phyloP scores from a whole-genome alignment of 2,113 vertebrate species.

The Neodon shergylaensis region DNA sequence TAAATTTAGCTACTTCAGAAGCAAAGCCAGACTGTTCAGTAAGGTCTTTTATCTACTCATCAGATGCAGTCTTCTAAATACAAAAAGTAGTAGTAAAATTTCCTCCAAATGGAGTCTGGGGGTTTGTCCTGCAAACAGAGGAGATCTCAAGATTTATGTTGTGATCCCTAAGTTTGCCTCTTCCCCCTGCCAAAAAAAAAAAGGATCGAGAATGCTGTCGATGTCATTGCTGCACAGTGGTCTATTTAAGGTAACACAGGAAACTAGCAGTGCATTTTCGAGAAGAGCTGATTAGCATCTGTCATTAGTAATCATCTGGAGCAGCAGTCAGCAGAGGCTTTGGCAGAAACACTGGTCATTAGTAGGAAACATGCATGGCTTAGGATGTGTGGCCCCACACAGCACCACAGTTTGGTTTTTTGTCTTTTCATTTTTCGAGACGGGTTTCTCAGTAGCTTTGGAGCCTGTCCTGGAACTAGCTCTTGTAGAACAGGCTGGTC shows the following conservation, averaged over 20 bases:
- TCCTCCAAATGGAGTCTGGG: conserved; percentile 39
- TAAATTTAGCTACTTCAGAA: neutral
- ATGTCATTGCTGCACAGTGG: conserved; percentile 72
- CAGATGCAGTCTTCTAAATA: conserved; percentile 65
- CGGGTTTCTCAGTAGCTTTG: too few relatives aligned
- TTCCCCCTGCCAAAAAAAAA: conserved; percentile 65
- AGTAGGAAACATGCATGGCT: conserved; percentile 50
- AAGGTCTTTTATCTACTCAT: conserved; percentile 53
- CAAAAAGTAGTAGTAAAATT: conserved; percentile 45
- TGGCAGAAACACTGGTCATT: conserved; percentile 50
- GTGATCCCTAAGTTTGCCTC: conserved; percentile 62
- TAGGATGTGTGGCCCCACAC: neutral
- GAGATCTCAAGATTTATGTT: conserved; percentile 11
- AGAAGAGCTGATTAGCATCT: conserved; percentile 87
- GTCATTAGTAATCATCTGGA: conserved; percentile 84
- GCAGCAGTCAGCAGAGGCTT: conserved; percentile 77
- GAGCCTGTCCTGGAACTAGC: too few relatives aligned
- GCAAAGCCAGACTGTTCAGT: neutral
- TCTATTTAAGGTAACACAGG: conserved; percentile 88
- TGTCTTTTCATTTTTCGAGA: too few relatives aligned
- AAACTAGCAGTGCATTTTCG: conserved; percentile 84
- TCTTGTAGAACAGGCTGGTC: too few relatives aligned
- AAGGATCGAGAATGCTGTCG: conserved; percentile 67
- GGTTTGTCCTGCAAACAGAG: neutral
- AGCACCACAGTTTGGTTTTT: neutral